Conservation (phyloP, 2,888 invertebrate species). For the Buathra laborator region DNA sequence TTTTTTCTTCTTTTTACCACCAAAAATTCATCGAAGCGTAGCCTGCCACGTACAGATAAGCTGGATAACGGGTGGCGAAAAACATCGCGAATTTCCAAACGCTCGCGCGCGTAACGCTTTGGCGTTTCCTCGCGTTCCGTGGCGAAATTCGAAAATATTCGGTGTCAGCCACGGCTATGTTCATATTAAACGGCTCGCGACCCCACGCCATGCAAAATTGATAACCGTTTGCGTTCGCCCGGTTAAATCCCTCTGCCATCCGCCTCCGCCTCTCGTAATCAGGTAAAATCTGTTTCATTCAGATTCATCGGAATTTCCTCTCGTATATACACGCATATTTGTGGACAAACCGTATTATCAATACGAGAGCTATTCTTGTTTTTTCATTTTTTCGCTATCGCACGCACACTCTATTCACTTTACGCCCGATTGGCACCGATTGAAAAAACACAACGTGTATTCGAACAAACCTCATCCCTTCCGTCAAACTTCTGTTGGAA, state of each 20-base stretch:
- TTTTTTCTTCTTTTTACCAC: constrained; percentile 49
- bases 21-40: constrained; percentile 64
- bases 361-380: constrained; percentile 14
- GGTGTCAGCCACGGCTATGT: constrained; percentile 41
- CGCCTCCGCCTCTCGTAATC: constrained; percentile 49
- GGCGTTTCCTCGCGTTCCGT: constrained; percentile 32
- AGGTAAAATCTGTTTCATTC: constrained; percentile 64
- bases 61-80: constrained; percentile 47
- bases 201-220: constrained; percentile 66
- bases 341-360: constrained; percentile 41
- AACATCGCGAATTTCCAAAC: constrained; percentile 15
- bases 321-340: constrained; percentile 19
- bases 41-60: constrained; percentile 66
- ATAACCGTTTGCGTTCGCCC: constrained; percentile 65
- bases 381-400: background rate
- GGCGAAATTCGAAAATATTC: constrained; percentile 57
- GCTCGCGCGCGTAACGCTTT: constrained; percentile 40
- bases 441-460: constrained; percentile 3
- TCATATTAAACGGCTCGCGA: constrained; percentile 53
- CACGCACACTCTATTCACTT: constrained; percentile 42
- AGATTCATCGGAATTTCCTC: constrained; percentile 59
- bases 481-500: background rate
- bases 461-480: background rate
- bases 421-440: constrained; percentile 41
- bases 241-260: constrained; percentile 52